Base-by-base conservation (phyloP, 2,113 vertebrate species). In the Cacatua alba region DNA sequence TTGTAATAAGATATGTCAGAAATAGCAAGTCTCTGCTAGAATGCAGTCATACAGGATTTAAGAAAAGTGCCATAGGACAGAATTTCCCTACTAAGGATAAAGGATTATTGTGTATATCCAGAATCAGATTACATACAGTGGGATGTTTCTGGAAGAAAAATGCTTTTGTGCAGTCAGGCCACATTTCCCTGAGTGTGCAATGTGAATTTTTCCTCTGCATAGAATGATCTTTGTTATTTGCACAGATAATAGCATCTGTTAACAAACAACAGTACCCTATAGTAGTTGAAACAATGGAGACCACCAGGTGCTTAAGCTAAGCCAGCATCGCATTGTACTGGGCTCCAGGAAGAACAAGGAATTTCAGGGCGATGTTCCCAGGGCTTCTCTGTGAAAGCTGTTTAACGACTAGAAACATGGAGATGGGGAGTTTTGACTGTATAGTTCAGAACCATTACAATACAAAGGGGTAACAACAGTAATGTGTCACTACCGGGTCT, bases 111-210 rank as follows among this genome's bases (percentile, higher is more conserved):
- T 70, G 17, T 26, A 17, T 52, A 57, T 77, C 8, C 51, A 70
- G 53, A 88, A 70, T 60, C 20, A 68, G 39, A 76, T 59, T 60
- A 10, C 55, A 65, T 69, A 25, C 24, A 72, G 11, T 44, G 75
- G 43, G 35, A 60, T 68, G 11, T 68, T 94, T 92, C 78, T 85
- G 70, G 53, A 79, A n/a, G 29, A 52, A 65, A 41, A 89, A 69
- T 33, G 26, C 13, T 82, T 75, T 57, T 87, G 35, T 91, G 26
- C 26, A 71, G 35, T 24, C 52, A 68, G 55, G 43, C 23, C 31
- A 23, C 1, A 0, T 67, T 93, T 37, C 20, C n/a, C 83, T 68
- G 21, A 0, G 0, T 62, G 24, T 57, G 79, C 52, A 49, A 1
- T 64, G 33, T 57, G 59, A 57, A 20, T 62, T 76, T 46, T 82